Evolutionary conservation across 92 coral and sea anemone genomes (phyloP), one percentile per base, ranked within the genome.

Genomic region (Micromussa lordhowensis): DNA sequence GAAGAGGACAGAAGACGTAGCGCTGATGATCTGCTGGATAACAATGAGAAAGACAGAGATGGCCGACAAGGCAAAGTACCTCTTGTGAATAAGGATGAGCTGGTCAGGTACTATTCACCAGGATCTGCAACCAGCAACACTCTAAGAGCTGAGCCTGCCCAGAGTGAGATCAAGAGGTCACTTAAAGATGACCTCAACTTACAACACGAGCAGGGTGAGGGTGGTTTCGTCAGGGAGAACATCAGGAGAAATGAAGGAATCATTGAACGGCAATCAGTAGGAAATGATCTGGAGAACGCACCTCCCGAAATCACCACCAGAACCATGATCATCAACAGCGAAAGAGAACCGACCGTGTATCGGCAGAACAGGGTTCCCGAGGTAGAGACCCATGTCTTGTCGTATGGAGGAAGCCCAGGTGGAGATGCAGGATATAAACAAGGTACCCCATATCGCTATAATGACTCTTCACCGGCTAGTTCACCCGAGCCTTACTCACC

Each of bases 171-270:
- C 80, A 86, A 88, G 75, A 86, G 93, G 69, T 88, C 95, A 8
- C 84, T 90, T 16, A 88, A 86, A 83, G 96, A 92, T 9, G 95
- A 95, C 81, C 87, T 90, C 26, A 85, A 94, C 74, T 75, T 91
- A 14, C 93, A 93, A 64, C 95, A 91, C 69, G 98, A 96, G 89
- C 98, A 95, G 49, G 98, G 98, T 35, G 98, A 98, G 83, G 91
- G 95, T 24, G 99, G 98, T 35, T 95, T 96, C 79, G 98, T 94
- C 36, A 78, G 87, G 53, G 95, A 92, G 89, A 93, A 89, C 89
- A 89, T 91, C 87, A 58, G 57, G 55, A 59, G 89, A 40, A 82
- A 82, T 31, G 89, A 82, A 77, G 88, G 77, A 1, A 14, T 82
- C 82, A 92, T 92, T 64, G 88, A 88, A 57, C 82, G 94, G 64